These are phyloP conservation scores for Sitta carolinensis DNA, from an alignment of 2,797 vertebrate genomes.

Conservation along the genomic window DNA sequence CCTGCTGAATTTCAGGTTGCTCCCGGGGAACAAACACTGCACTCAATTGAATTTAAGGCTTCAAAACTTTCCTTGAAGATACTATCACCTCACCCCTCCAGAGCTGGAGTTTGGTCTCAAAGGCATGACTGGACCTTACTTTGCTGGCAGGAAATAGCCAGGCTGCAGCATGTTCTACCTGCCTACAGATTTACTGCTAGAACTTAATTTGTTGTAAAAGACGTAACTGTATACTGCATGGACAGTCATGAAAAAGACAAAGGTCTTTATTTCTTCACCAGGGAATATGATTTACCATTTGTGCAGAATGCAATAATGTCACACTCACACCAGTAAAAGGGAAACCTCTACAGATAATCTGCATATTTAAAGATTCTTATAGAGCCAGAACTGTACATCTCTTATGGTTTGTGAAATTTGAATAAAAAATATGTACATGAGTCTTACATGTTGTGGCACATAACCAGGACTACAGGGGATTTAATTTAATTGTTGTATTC, in stretches of 20 bases:
- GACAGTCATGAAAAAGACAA: constrained; percentile 43
- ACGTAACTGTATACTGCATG: background rate
- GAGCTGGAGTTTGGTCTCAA: constrained; percentile 1
- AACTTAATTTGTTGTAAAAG: constrained; percentile 46
- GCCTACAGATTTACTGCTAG: constrained; percentile 7
- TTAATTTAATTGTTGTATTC: background rate
- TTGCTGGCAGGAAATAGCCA: background rate
- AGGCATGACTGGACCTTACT: constrained; percentile 46
- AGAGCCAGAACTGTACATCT: constrained; percentile 31
- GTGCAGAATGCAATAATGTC: constrained; percentile 37
- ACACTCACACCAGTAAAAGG: background rate
- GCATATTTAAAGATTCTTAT: background rate
- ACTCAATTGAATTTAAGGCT: background rate
- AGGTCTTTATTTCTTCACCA: constrained; percentile 63
- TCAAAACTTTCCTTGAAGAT: background rate
- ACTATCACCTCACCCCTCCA: background rate
- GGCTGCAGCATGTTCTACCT: background rate
- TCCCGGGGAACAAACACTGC: background rate
- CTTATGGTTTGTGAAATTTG: background rate
- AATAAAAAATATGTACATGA: background rate
- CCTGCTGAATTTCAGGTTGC: background rate
- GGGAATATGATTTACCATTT: constrained; percentile 39
- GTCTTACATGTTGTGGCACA: background rate
- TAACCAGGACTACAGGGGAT: background rate
- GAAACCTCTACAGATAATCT: constrained; percentile 47